Conservation (phyloP, 2,888 invertebrate species). For the Pristionchus maxplancki region DNA sequence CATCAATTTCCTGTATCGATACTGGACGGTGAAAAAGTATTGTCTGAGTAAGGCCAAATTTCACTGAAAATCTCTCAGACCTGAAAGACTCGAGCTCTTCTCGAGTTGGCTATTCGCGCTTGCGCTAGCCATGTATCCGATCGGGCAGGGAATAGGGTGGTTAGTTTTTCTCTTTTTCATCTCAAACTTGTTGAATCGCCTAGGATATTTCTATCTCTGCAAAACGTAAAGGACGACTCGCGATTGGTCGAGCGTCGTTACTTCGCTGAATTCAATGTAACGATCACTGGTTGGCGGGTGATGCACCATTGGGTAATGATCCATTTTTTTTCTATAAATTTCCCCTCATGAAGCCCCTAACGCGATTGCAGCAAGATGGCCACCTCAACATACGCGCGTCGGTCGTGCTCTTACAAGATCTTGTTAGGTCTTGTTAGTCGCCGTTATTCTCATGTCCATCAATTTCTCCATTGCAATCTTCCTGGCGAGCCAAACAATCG, state of each 20-base stretch:
- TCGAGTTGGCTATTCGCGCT: too few species aligned
- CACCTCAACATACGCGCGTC: constrained; percentile 62
- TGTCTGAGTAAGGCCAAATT: neutral
- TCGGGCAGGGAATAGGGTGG: neutral
- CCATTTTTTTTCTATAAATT: constrained; percentile 12
- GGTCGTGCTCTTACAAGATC: constrained; percentile 56
- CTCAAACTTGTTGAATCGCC: neutral
- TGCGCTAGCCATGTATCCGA: neutral
- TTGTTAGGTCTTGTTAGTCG: too few species aligned
- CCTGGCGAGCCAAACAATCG: neutral
- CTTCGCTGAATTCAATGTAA: neutral
- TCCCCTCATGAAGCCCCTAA: neutral
- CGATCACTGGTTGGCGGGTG: neutral
- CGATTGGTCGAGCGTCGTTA: neutral
- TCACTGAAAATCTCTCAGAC: neutral
- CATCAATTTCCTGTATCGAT: too few species aligned
- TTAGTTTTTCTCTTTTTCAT: neutral
- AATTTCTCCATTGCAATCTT: neutral
- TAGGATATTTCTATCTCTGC: neutral
- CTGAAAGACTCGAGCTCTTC: neutral
- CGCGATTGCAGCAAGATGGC: neutral
- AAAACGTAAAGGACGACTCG: neutral
- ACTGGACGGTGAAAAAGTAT: neutral
- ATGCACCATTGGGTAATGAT: constrained; percentile 4
- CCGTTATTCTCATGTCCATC: neutral